Conservation (phyloP, 2,888 invertebrate genomes). For the Apamea epomidion region DNA sequence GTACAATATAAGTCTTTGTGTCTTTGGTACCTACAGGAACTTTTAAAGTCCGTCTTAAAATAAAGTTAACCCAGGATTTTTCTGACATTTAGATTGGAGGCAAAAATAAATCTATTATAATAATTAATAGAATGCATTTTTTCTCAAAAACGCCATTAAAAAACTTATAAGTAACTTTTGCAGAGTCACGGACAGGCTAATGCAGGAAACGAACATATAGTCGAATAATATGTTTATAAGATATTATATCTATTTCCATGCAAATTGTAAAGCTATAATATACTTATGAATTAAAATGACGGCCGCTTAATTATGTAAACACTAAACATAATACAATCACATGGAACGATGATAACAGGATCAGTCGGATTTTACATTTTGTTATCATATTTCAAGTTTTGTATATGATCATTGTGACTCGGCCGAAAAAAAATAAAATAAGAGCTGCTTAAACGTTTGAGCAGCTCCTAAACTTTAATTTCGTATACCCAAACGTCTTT, state of each 20-base stretch:
- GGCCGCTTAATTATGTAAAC: neutral
- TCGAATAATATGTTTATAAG: conserved; percentile 3
- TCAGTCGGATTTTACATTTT: neutral
- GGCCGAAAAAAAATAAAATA: too few relatives aligned
- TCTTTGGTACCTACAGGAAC: conserved; percentile 2
- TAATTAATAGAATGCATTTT: neutral
- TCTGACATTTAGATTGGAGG: neutral
- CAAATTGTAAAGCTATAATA: neutral
- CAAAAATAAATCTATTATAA: neutral
- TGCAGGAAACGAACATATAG: neutral
- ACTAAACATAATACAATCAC: conserved; percentile 5
- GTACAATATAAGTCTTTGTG: conserved; percentile 21
- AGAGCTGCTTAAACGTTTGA: too few relatives aligned
- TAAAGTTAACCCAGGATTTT: neutral
- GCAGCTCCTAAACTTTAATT: too few relatives aligned
- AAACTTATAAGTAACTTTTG: too few relatives aligned
- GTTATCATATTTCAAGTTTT: neutral
- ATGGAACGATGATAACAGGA: conserved; percentile 16
- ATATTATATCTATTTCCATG: conserved; percentile 7
- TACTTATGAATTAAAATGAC: conserved; percentile 13
- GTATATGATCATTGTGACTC: neutral
- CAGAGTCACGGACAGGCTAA: neutral
- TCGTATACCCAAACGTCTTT: neutral
- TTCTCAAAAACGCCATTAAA: neutral
- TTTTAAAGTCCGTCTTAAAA: neutral